Evolutionary conservation across 2,797 vertebrate species (phyloP), one percentile per base, ranked within the genome.

Genomic region (Sebastes hubbsi): DNA sequence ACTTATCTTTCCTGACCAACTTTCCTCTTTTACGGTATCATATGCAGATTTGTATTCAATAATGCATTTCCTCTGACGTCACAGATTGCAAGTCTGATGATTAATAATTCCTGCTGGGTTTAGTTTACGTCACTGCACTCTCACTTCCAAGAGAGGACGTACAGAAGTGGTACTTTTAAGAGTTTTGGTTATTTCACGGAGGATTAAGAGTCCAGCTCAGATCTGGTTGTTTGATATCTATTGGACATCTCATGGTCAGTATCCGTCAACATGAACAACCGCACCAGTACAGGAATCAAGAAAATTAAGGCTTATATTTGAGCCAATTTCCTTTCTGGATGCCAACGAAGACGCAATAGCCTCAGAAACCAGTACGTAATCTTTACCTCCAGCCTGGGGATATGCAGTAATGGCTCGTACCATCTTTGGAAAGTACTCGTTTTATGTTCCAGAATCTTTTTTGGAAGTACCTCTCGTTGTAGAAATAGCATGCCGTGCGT

Each of bases 401-500:
- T 54, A 38, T 22, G 52, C 36, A 62, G 55, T 64, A 32, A 77
- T 64, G 59, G n/a, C 18, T 38, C 32, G 25, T n/a, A 25, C 34
- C 70, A 38, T 87, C 65, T 64, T 71, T 69, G 66, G 75, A 87
- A 87, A 87, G 30, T 72, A 49, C 58, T 74, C 70, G 24, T 72
- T 69, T 69, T 73, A 27, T 64, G 60, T 66, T 75, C 55, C 74
- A 77, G 20, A 36, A 29, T 24, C 54, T 32, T 59, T 42, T 42
- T 36, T 61, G 34, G 27, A 77, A 29, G 29, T 30, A 69, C 24
- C 7, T 9, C 25, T 69, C 6, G 6, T 22, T 36, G 71, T 29
- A 64, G 63, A 46, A 85, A 81, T 56, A 69, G 46, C 55, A 54
- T 49, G n/a, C 10, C 2, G 4, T 30, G 24, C 8, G 25, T 42